A percentile compares a stretch with the other conserved stretches of the same genome.
Evolutionary conservation across 1,140 invertebrate species (phyloP).

Genomic region (Palaemon carinicauda): DNA sequence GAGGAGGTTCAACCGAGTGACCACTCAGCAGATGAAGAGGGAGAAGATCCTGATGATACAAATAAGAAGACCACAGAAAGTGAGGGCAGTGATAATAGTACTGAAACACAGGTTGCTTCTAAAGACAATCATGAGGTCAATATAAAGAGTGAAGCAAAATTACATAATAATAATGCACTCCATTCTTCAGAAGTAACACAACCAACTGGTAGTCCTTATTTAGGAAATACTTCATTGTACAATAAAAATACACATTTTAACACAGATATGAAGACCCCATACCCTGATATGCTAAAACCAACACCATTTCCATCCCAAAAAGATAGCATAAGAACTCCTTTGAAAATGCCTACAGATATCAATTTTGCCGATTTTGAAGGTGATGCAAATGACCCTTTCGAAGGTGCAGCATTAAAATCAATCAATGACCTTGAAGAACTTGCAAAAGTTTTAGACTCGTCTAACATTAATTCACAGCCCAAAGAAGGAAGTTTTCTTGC

Average conservation of each 20-base stretch:
- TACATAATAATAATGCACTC: background rate
- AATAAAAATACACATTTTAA: background rate
- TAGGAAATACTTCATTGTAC: background rate
- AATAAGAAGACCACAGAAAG: background rate
- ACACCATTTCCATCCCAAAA: constrained; percentile 30
- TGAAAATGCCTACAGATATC: constrained; percentile 42
- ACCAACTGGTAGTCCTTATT: background rate
- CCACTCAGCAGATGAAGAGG: background rate
- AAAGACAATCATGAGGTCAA: too few species aligned
- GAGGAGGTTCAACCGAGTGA: constrained; percentile 22
- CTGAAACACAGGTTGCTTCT: too few species aligned
- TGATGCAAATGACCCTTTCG: constrained; percentile 64
- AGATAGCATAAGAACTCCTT: constrained; percentile 13
- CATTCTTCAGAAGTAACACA: background rate
- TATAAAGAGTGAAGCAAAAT: too few species aligned
- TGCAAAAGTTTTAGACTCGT: constrained; percentile 61
- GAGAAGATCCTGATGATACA: constrained; percentile 3
- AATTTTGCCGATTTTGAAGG: constrained; percentile 64
- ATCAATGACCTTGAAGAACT: constrained; percentile 65
- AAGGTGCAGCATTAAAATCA: constrained; percentile 64
- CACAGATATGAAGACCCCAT: constrained; percentile 2
- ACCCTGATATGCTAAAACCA: constrained; percentile 40
- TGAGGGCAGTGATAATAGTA: background rate
- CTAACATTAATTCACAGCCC: constrained; percentile 33
- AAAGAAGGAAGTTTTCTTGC: background rate